These are phyloP conservation scores for Cinclus mexicanus DNA, from an alignment of 2,113 vertebrate genomes.

Conservation along the genomic window DNA sequence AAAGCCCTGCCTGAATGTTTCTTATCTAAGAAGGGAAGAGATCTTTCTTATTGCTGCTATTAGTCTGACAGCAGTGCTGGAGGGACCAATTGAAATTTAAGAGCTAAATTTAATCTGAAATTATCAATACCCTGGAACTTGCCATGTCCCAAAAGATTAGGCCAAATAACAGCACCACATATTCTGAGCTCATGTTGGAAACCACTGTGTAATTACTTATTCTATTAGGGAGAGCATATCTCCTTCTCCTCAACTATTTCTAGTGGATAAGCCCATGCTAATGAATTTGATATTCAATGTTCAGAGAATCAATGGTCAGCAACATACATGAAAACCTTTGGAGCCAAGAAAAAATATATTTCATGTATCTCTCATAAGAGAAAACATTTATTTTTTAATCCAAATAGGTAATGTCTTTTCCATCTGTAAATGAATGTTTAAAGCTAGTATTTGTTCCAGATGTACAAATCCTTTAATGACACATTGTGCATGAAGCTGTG, in stretches of 20 bases:
- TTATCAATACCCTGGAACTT: constrained; percentile 64
- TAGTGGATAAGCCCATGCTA: not conserved
- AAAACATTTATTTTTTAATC: not conserved
- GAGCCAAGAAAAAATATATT: not conserved
- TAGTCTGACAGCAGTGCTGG: constrained; percentile 57
- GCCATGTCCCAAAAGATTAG: constrained; percentile 54
- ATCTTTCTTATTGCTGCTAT: constrained; percentile 43
- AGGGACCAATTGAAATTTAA: constrained; percentile 56
- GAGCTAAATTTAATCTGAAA: constrained; percentile 62
- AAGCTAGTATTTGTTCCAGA: not conserved
- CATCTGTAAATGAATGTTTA: not conserved
- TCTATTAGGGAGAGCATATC: not conserved
- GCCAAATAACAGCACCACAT: not conserved
- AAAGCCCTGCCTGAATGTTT: not conserved
- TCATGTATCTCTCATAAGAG: not conserved
- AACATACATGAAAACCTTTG: not conserved
- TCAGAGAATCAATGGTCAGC: not conserved
- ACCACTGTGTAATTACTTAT: not conserved
- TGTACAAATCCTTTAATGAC: not conserved
- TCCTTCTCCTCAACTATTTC: not conserved
- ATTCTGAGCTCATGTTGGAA: constrained; percentile 13
- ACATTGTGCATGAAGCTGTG: not conserved
- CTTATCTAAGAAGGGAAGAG: constrained; percentile 43
- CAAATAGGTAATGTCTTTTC: not conserved
- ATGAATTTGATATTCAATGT: not conserved